Percentiles rank a stretch among this genome's conserved stretches.
These are phyloP conservation scores for Bathynomus jamesi DNA, from an alignment of 1,140 invertebrate genomes.

Conservation along the genomic window DNA sequence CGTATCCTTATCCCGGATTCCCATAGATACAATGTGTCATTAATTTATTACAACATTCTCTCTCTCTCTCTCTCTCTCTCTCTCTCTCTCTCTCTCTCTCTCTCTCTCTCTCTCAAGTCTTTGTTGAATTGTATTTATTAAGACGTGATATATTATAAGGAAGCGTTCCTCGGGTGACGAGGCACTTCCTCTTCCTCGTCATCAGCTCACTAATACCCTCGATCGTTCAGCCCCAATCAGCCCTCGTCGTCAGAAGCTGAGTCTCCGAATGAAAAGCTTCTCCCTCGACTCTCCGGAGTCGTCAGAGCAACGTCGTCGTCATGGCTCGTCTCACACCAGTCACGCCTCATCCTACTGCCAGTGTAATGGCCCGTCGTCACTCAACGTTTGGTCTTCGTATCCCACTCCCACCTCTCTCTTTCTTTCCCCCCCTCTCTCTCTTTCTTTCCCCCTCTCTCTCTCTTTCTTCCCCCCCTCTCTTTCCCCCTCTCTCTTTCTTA, in stretches of 20 bases:
- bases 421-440: not conserved
- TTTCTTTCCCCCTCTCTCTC: conserved; percentile 6
- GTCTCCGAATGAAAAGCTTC: conserved; percentile 93
- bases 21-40: too few species aligned
- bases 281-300: conserved; percentile 92
- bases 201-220: conserved; percentile 14
- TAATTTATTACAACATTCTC: too few species aligned
- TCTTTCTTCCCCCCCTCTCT: conserved; percentile 6
- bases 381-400: too few species aligned
- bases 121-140: too few species aligned
- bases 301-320: conserved; percentile 69
- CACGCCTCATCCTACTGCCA: conserved; percentile 45
- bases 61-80: too few species aligned
- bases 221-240: conserved; percentile 76
- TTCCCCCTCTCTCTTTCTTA: conserved; percentile 6
- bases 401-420: not conserved
- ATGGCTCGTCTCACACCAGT: conserved; percentile 50
- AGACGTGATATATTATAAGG: too few species aligned
- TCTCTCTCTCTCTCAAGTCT: too few species aligned
- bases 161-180: not conserved
- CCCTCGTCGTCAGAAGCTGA: conserved; percentile 87
- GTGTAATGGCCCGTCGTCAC: conserved; percentile 45
- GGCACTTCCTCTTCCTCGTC: not conserved
- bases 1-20: too few species aligned
- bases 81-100: too few species aligned